phyloP scores from a whole-genome alignment of 2,113 vertebrate species.

The Ceuthmochares aereus region DNA sequence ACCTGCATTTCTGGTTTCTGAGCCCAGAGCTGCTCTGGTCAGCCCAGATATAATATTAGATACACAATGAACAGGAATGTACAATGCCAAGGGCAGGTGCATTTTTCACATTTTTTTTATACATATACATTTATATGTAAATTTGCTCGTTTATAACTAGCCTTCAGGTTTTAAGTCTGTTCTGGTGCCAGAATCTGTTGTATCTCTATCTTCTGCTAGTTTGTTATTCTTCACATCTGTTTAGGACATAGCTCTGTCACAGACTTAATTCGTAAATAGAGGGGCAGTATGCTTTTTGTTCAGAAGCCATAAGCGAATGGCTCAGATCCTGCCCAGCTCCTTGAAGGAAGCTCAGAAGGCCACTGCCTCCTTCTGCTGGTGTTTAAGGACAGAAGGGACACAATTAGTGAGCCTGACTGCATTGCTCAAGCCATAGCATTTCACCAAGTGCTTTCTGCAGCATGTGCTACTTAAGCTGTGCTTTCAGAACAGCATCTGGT shows the following conservation, averaged over 20 bases:
- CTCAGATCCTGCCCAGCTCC: background rate
- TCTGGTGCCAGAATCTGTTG: background rate
- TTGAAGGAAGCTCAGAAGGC: background rate
- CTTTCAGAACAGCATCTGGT: background rate
- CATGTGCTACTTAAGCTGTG: background rate
- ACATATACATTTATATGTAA: background rate
- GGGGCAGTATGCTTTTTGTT: background rate
- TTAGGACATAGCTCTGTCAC: background rate
- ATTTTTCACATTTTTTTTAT: background rate
- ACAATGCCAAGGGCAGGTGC: background rate
- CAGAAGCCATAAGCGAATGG: rapidly evolving
- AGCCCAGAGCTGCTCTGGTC: background rate
- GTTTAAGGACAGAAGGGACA: background rate
- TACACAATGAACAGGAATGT: background rate
- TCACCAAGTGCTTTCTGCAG: background rate
- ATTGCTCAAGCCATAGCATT: background rate
- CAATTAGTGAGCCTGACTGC: background rate
- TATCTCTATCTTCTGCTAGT: background rate
- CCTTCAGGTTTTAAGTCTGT: background rate
- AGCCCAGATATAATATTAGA: background rate
- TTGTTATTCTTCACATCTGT: background rate
- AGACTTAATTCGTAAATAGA: background rate
- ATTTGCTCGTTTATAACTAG: background rate
- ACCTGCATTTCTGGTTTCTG: background rate
- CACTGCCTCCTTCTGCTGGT: background rate